Conservation (phyloP, 2,888 invertebrate genomes). For the Tachina grossa region DNA sequence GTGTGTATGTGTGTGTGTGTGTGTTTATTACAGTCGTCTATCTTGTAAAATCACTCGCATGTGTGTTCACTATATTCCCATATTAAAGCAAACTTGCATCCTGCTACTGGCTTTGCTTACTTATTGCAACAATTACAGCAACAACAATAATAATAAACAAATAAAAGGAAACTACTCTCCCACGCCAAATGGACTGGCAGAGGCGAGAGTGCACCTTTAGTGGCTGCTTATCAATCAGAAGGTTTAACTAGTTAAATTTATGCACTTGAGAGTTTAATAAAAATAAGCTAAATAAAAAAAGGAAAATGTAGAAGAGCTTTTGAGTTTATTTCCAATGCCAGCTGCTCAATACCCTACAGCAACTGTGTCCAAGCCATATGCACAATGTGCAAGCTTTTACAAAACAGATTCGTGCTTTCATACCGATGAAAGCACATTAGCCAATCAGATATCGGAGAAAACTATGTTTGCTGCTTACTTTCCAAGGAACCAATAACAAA, state of each 20-base stretch:
- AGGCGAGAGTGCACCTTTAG: slow-evolving; percentile 49
- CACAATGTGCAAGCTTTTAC: too few relatives aligned
- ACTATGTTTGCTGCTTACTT: too few relatives aligned
- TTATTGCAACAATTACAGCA: slow-evolving; percentile 39
- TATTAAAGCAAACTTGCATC: slow-evolving; percentile 30
- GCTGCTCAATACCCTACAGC: not conserved
- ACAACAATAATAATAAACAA: slow-evolving; percentile 31
- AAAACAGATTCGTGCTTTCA: too few relatives aligned
- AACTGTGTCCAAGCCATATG: too few relatives aligned
- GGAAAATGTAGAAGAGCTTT: not conserved
- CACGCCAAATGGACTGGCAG: slow-evolving; percentile 11
- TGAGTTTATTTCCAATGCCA: not conserved
- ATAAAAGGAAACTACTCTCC: slow-evolving; percentile 11
- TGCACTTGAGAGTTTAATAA: slow-evolving; percentile 74
- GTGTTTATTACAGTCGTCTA: slow-evolving; percentile 39
- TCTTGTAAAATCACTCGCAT: slow-evolving; percentile 33
- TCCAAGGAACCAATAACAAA: too few relatives aligned
- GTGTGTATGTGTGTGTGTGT: not conserved
- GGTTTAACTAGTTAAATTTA: slow-evolving; percentile 79
- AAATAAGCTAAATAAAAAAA: slow-evolving; percentile 11
- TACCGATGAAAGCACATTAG: too few relatives aligned
- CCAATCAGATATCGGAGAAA: too few relatives aligned
- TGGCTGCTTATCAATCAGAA: slow-evolving; percentile 79
- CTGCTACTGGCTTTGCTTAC: slow-evolving; percentile 38
- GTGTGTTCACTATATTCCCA: slow-evolving; percentile 17